Evolutionary conservation across 2,113 vertebrate species (phyloP).

Genomic region (Trogon melanurus): DNA sequence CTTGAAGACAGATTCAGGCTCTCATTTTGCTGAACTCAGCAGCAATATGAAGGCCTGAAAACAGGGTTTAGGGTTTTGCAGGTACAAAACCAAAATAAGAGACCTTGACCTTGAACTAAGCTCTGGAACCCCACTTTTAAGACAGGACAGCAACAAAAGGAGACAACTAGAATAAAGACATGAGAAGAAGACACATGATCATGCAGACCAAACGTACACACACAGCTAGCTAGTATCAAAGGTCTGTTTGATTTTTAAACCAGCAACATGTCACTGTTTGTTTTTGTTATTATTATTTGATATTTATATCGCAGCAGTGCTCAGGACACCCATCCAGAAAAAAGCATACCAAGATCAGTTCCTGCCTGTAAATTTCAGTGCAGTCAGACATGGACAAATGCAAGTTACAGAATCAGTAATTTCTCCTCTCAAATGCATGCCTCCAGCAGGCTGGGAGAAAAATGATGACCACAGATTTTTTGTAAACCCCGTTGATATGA

Average conservation of each 20-base stretch:
- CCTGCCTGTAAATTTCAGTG: not conserved
- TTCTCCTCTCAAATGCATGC: not conserved
- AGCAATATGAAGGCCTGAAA: not conserved
- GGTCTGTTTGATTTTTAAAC: not conserved
- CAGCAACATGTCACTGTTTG: not conserved
- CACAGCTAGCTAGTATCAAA: not conserved
- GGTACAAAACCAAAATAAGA: not conserved
- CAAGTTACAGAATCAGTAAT: not conserved
- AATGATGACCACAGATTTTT: not conserved
- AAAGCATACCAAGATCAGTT: not conserved
- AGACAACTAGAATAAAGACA: not conserved
- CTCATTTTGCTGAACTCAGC: not conserved
- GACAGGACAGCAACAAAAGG: not conserved
- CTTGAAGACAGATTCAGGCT: not conserved
- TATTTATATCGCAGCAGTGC: not conserved
- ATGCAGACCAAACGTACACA: not conserved
- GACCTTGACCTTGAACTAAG: not conserved
- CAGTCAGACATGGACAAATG: not conserved
- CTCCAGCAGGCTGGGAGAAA: not conserved
- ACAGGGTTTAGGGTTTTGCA: not conserved
- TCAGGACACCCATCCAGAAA: not conserved
- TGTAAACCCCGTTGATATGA: not conserved
- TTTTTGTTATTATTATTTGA: not conserved
- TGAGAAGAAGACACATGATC: not conserved
- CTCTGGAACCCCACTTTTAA: not conserved